Evolutionary conservation across 2,888 invertebrate species (phyloP).

Genomic region (Cheilosia pagana): DNA sequence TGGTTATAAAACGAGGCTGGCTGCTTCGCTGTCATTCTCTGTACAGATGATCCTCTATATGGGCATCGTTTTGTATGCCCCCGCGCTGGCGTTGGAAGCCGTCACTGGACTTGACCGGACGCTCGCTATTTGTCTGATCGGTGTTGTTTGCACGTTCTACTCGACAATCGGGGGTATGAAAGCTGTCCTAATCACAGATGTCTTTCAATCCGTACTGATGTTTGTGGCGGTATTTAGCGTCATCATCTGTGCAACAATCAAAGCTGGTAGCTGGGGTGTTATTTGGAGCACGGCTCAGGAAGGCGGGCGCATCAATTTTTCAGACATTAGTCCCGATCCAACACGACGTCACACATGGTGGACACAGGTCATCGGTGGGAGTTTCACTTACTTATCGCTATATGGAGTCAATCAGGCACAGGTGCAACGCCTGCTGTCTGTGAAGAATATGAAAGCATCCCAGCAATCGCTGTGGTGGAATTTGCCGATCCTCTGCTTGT

Average conservation of each 20-base stretch:
- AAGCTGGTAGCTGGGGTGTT: constrained; percentile 88
- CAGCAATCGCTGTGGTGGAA: constrained; percentile 91
- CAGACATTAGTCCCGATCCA: constrained; percentile 90
- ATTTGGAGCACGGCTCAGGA: constrained; percentile 89
- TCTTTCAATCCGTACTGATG: constrained; percentile 94
- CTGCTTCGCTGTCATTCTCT: constrained; percentile 93
- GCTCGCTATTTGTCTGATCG: constrained; percentile 87
- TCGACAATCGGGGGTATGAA: constrained; percentile 96
- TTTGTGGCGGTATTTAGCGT: constrained; percentile 92
- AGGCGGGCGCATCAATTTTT: constrained; percentile 89
- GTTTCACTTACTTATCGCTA: constrained; percentile 90
- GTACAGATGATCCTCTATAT: constrained; percentile 95
- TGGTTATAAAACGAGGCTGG: constrained; percentile 89
- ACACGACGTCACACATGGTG: constrained; percentile 93
- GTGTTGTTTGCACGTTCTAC: constrained; percentile 92
- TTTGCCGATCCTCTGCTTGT: constrained; percentile 90
- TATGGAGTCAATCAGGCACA: constrained; percentile 96
- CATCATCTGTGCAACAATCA: constrained; percentile 88
- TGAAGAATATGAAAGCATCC: constrained; percentile 88
- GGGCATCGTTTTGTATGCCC: constrained; percentile 96
- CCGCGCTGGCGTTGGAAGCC: constrained; percentile 94
- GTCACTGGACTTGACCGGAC: constrained; percentile 91
- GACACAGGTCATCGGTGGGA: constrained; percentile 91
- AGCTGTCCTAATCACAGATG: constrained; percentile 94
- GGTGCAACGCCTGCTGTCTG: constrained; percentile 89